Evolutionary conservation across 2,113 vertebrate genomes (phyloP).

Genomic region (Cardinalis cardinalis): DNA sequence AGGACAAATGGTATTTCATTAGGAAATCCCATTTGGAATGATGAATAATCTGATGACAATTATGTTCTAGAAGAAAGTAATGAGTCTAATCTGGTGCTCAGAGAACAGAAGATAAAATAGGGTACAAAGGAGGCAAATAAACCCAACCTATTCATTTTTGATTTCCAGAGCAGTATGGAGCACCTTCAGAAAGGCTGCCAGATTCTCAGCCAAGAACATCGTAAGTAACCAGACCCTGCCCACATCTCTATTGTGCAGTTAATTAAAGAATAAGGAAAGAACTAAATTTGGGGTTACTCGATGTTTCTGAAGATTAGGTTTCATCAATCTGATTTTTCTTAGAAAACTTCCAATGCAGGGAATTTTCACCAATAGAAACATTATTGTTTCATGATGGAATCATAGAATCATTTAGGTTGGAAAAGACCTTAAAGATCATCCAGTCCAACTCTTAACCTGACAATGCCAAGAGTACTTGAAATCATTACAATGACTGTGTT

Average conservation of each 20-base stretch:
- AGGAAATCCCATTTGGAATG: neutral
- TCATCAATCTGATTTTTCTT: neutral
- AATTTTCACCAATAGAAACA: neutral
- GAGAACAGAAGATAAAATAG: neutral
- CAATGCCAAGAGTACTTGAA: neutral
- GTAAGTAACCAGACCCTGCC: constrained; percentile 73
- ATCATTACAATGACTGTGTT: neutral
- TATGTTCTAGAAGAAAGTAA: neutral
- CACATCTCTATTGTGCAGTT: neutral
- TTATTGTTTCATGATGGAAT: neutral
- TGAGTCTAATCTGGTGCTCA: neutral
- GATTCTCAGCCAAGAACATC: constrained; percentile 65
- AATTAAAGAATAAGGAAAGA: neutral
- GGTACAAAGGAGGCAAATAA: neutral
- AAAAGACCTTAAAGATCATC: neutral
- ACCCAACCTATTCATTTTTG: neutral
- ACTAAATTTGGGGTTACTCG: neutral
- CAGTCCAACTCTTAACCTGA: neutral
- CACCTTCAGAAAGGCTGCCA: constrained; percentile 62
- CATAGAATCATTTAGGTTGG: neutral
- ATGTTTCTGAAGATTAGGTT: neutral
- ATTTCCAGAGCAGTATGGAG: constrained; percentile 72
- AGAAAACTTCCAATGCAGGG: neutral
- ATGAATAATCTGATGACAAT: neutral
- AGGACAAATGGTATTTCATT: neutral